Evolutionary conservation across 2,113 vertebrate species (phyloP), one percentile per base, ranked within the genome.

Genomic region (Mastomys natalensis): DNA sequence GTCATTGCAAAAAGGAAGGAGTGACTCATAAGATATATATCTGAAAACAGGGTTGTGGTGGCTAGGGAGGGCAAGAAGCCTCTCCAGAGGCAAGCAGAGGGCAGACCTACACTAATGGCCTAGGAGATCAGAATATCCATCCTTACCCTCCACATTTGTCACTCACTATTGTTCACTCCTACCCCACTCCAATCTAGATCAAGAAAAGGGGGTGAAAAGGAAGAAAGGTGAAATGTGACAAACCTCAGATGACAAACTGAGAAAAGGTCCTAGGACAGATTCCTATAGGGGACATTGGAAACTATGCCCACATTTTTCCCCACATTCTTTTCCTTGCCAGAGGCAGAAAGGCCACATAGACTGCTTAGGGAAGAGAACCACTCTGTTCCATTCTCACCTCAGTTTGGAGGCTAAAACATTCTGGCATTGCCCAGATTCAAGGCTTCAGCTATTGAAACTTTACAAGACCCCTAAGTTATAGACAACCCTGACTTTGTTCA

Each of bases 201-300:
- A 97, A 64, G 40, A 95, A n/a, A 90, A 89, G 90, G 0, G 10
- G 24, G 90, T 95, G 58, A 95, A 88, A 96, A 95, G 34, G 34
- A 94, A 90, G n/a, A 92, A 53, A 90, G 34, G 60, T 95, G 10
- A 21, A 66, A 95, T 97, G 73, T 94, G 43, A 87, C 55, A 95
- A 95, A 82, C 55, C 64, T 97, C 81, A 95, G 86, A 62, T 95
- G 81, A 95, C 88, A 96, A 95, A 94, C 7, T 85, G 53, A 70
- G 55, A 85, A 95, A 96, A 95, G 95, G 55, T 43, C 68, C 84
- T 45, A 89, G 58, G 89, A 91, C 82, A 95, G 81, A 93, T 29
- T 97, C 68, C 95, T 84, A 81, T 31, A n/a, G 86, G 55, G 45
- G 73, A 95, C 81, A 80, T 34, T 89, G 85, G 16, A 87, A 95